Percentiles rank a stretch among this genome's conserved stretches.
phyloP scores from a whole-genome alignment of 2,113 vertebrate species.

The Sander vitreus region DNA sequence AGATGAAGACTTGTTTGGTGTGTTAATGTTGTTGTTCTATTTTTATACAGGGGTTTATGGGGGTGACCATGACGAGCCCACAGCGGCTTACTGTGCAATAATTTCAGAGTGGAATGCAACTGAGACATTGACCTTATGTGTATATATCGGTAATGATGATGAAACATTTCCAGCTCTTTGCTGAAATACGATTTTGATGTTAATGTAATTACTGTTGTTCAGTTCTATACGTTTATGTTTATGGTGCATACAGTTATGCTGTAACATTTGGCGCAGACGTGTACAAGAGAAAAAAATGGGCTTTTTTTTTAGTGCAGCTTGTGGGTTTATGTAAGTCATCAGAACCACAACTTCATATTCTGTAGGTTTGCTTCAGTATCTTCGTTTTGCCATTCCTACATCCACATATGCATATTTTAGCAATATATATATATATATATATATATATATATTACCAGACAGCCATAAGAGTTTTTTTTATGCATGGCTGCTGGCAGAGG shows the following conservation, averaged over 20 bases:
- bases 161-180: slow-evolving; percentile 84
- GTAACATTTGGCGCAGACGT: slow-evolving; percentile 89
- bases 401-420: slow-evolving; percentile 62
- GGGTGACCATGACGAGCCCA: slow-evolving; percentile 89
- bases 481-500: slow-evolving; percentile 65
- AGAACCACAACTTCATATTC: slow-evolving; percentile 56
- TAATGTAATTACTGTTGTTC: slow-evolving; percentile 66
- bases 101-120: slow-evolving; percentile 87
- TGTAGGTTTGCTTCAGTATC: slow-evolving; percentile 56
- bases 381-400: slow-evolving; percentile 65
- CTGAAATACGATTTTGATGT: slow-evolving; percentile 72
- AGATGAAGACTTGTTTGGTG: slow-evolving; percentile 85
- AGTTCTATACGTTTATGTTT: slow-evolving; percentile 59
- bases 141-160: slow-evolving; percentile 81
- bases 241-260: slow-evolving; percentile 86
- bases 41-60: slow-evolving; percentile 89
- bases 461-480: slow-evolving; percentile 65
- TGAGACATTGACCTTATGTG: slow-evolving; percentile 84
- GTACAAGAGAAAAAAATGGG: slow-evolving; percentile 84
- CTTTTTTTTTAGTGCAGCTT: slow-evolving; percentile 88
- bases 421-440: slow-evolving; percentile 58
- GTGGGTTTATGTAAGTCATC: slow-evolving; percentile 82
- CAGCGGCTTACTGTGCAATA: slow-evolving; percentile 96
- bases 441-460: slow-evolving; percentile 49
- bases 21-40: slow-evolving; percentile 91